Evolutionary conservation across 2,888 invertebrate genomes (phyloP), one percentile per base, ranked within the genome.

Genomic region (Sicus ferrugineus): DNA sequence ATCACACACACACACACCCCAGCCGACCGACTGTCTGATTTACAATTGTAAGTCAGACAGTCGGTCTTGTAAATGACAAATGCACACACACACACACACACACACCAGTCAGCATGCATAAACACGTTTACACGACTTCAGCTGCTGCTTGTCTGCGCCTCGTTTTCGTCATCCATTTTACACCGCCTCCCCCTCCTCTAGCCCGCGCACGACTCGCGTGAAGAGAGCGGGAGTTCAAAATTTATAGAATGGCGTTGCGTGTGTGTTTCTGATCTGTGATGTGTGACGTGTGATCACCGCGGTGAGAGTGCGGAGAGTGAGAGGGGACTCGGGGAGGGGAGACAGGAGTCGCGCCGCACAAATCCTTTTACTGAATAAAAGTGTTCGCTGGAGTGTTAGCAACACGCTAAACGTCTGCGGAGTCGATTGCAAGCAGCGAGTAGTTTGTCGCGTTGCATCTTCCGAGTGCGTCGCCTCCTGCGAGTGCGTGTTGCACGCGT

Each of bases 21-120:
- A 11, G 14, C 42, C 14, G 42, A 4, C n/a, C 48, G 14, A 48
- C 48, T 48, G 48, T 11, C n/a, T 48, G 48, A 14, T 16, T 16
- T 42, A n/a, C 46, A 42, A n/a, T 19, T 11, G 19, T 19, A 48
- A 48, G n/a, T n/a, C n/a, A n/a, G 7, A 34, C n/a, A 42, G n/a
- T 42, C 1, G 42, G n/a, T 42, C 16, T 16, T 31, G 50, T 69
- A 76, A 71, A 71, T 74, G 74, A 73, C 73, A 72, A 76, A 59
- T 64, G 23, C 62, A 56, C 54, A 48, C 59, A 42, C 68, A 30
- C 28, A 5, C 9, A n/a, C 34, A 31, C 38, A 21, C 38, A 28
- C 9, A 34, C 67, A 14, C 16, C 30, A 46, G 46, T 48, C n/a
- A n/a, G n/a, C n/a, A n/a, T n/a, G n/a, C n/a, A n/a, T n/a, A n/a